phyloP scores from a whole-genome alignment of 1,140 invertebrate species.

The Hermatobates lingyangjiaoensis region DNA sequence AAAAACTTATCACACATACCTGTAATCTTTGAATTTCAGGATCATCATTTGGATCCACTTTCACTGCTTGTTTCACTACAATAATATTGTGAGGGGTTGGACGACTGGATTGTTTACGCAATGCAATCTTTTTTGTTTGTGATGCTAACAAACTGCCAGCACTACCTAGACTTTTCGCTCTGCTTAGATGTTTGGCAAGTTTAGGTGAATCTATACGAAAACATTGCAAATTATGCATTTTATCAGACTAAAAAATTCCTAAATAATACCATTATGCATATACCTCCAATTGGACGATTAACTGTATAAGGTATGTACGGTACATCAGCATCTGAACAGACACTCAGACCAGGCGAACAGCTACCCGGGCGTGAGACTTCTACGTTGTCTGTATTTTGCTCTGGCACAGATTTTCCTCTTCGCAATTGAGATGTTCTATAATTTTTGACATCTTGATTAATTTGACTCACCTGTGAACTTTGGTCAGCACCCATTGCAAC shows the following conservation, averaged over 20 bases:
- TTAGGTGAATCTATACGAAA: slow-evolving; percentile 47
- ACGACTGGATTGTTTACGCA: slow-evolving; percentile 15
- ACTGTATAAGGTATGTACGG: slow-evolving; percentile 90
- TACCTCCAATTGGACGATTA: slow-evolving; percentile 71
- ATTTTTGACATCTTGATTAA: slow-evolving; percentile 7
- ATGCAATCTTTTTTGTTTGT: slow-evolving; percentile 19
- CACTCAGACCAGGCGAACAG: slow-evolving; percentile 62
- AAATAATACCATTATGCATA: slow-evolving; percentile 9
- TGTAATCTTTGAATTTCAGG: slow-evolving; percentile 57
- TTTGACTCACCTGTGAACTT: slow-evolving; percentile 13
- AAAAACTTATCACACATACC: slow-evolving; percentile 25
- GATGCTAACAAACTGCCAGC: slow-evolving; percentile 22
- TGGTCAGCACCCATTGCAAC: slow-evolving; percentile 19
- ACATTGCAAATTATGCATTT: background rate
- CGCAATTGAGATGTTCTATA: slow-evolving; percentile 13
- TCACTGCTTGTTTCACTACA: slow-evolving; percentile 55
- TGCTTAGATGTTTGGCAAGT: slow-evolving; percentile 35
- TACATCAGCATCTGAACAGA: slow-evolving; percentile 74
- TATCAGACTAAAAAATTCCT: background rate
- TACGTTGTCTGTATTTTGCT: slow-evolving; percentile 11
- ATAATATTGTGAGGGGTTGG: slow-evolving; percentile 46
- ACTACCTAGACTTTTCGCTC: slow-evolving; percentile 24
- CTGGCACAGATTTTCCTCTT: slow-evolving; percentile 16
- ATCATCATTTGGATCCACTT: slow-evolving; percentile 47
- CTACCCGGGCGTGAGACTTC: slow-evolving; percentile 28